Evolutionary conservation across 2,797 vertebrate species (phyloP).

Genomic region (Sebastes steindachneri): DNA sequence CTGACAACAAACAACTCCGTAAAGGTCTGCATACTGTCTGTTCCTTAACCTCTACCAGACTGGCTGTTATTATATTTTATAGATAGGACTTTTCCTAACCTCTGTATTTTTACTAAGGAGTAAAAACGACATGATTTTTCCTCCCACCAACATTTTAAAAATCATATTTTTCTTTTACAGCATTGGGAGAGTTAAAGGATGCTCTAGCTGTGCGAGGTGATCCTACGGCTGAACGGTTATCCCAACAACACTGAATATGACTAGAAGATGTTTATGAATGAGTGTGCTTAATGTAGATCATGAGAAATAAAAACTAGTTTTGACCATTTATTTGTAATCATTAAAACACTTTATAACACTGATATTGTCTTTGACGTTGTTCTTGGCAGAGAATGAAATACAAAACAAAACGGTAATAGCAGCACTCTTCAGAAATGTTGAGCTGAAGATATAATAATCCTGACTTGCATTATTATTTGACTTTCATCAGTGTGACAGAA

Average conservation of each 20-base stretch:
- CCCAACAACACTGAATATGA: conserved; percentile 18
- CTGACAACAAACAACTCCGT: conserved; percentile 76
- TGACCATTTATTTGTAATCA: conserved; percentile 49
- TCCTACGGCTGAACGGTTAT: conserved; percentile 15
- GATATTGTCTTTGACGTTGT: conserved; percentile 16
- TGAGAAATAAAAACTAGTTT: neutral
- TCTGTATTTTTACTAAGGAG: too few relatives aligned
- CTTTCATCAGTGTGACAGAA: conserved; percentile 13
- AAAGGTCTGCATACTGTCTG: conserved; percentile 44
- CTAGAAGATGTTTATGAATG: neutral
- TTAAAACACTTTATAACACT: conserved; percentile 38
- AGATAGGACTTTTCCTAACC: fast-evolving
- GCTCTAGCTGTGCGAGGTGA: conserved; percentile 50
- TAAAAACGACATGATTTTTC: neutral
- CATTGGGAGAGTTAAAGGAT: conserved; percentile 76
- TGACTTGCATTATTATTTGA: neutral
- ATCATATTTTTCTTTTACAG: conserved; percentile 44
- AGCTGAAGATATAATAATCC: neutral
- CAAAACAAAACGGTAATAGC: conserved; percentile 29
- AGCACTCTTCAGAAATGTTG: conserved; percentile 40
- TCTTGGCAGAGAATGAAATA: conserved; percentile 31
- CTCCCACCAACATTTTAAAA: neutral
- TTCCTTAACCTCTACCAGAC: neutral
- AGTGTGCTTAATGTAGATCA: neutral
- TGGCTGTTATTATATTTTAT: neutral